Conservation (phyloP, 2,797 vertebrate genomes). For the Molossus molossus region DNA sequence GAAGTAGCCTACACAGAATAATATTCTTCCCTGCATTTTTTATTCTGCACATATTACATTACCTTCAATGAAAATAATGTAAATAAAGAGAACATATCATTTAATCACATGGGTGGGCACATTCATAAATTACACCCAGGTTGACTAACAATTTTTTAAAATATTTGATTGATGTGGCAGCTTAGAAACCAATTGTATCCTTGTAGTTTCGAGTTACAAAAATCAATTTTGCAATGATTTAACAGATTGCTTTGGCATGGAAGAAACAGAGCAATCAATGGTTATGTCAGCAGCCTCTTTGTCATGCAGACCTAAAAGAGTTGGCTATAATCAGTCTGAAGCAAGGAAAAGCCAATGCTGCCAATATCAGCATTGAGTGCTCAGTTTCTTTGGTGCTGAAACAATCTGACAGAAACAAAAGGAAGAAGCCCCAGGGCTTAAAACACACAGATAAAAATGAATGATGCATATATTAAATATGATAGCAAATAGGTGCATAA, state of each 20-base stretch:
- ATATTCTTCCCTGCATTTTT: neutral
- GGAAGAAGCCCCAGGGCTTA: constrained; percentile 11
- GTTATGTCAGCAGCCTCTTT: constrained; percentile 76
- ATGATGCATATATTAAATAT: constrained; percentile 28
- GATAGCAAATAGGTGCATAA: constrained; percentile 53
- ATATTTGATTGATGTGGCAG: constrained; percentile 87
- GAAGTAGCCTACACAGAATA: neutral
- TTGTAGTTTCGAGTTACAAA: constrained; percentile 86
- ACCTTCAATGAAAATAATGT: constrained; percentile 12
- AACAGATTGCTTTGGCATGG: constrained; percentile 77
- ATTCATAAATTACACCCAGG: constrained; percentile 71
- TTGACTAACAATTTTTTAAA: constrained; percentile 75
- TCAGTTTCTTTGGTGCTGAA: constrained; percentile 58
- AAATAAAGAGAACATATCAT: constrained; percentile 46
- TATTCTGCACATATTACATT: constrained; percentile 20
- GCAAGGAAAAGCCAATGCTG: constrained; percentile 30
- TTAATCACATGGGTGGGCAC: constrained; percentile 38
- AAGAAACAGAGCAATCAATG: constrained; percentile 76
- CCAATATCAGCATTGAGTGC: constrained; percentile 36
- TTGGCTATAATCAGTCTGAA: constrained; percentile 62
- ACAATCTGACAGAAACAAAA: constrained; percentile 60
- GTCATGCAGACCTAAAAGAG: constrained; percentile 68
- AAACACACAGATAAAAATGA: constrained; percentile 60
- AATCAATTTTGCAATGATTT: constrained; percentile 87
- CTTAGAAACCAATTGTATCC: constrained; percentile 87